These are phyloP conservation scores for Enteromius fasciolatus DNA, from an alignment of 2,797 vertebrate genomes.

Conservation along the genomic window DNA sequence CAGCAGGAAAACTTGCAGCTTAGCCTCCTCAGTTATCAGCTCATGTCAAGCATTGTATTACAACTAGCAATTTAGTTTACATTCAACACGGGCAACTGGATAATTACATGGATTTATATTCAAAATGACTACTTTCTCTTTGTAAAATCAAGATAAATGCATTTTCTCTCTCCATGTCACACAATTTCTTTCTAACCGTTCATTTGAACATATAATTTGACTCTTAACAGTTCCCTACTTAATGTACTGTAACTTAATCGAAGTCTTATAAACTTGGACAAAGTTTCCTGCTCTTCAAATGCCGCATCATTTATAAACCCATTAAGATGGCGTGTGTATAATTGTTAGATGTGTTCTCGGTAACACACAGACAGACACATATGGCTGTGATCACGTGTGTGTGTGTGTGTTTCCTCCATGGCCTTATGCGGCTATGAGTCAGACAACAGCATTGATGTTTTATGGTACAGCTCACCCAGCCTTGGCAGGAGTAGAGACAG, in stretches of 20 bases:
- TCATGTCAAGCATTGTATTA: slow-evolving; percentile 72
- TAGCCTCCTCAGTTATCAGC: slow-evolving; percentile 68
- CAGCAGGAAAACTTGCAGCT: slow-evolving; percentile 56
- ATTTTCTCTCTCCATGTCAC: slow-evolving; percentile 66
- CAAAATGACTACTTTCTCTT: slow-evolving; percentile 68
- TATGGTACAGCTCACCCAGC: slow-evolving; percentile 66
- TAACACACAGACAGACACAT: slow-evolving; percentile 59
- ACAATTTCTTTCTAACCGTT: slow-evolving; percentile 70
- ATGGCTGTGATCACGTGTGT: slow-evolving; percentile 58
- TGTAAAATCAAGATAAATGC: slow-evolving; percentile 70
- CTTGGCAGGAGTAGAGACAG: slow-evolving; percentile 67
- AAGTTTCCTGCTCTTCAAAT: slow-evolving; percentile 63
- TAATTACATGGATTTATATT: slow-evolving; percentile 71
- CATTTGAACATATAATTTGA: slow-evolving; percentile 74
- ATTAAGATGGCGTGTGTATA: slow-evolving; percentile 53
- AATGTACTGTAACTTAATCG: slow-evolving; percentile 63
- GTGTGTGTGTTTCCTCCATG: slow-evolving; percentile 65
- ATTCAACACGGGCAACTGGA: slow-evolving; percentile 68
- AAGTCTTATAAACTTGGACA: slow-evolving; percentile 73
- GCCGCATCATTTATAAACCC: slow-evolving; percentile 36
- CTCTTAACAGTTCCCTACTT: slow-evolving; percentile 65
- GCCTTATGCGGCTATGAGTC: slow-evolving; percentile 70
- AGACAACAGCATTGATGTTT: slow-evolving; percentile 68
- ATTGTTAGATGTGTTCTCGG: slow-evolving; percentile 55
- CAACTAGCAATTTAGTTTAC: slow-evolving; percentile 76